Percentiles rank a stretch among this genome's conserved stretches.
phyloP scores from a whole-genome alignment of 2,888 invertebrate species.

The Calephelis perditalis region DNA sequence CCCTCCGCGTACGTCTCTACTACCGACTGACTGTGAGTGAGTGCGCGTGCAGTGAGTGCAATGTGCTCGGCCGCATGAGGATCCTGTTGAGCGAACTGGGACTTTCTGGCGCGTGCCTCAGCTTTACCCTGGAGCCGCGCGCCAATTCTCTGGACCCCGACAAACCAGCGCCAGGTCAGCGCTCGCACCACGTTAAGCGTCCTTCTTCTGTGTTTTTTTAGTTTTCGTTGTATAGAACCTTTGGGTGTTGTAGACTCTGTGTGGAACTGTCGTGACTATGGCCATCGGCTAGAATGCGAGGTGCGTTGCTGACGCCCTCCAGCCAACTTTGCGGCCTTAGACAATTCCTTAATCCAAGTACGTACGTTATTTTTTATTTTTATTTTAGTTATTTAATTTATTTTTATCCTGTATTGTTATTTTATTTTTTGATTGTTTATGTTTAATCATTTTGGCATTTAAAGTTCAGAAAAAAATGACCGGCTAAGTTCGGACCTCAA shows the following conservation, averaged over 20 bases:
- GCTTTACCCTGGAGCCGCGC: slow-evolving; percentile 74
- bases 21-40: slow-evolving; percentile 62
- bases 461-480: background rate
- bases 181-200: slow-evolving; percentile 65
- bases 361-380: slow-evolving; percentile 66
- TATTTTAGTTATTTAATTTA: slow-evolving; percentile 41
- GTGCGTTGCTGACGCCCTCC: slow-evolving; percentile 76
- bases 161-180: slow-evolving; percentile 77
- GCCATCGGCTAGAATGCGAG: slow-evolving; percentile 78
- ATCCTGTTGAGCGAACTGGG: slow-evolving; percentile 77
- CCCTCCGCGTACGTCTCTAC: slow-evolving; percentile 52
- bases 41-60: slow-evolving; percentile 76
- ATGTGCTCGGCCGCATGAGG: slow-evolving; percentile 77
- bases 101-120: slow-evolving; percentile 75
- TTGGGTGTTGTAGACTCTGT: slow-evolving; percentile 69
- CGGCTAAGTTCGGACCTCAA: background rate
- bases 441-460: background rate
- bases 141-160: slow-evolving; percentile 68
- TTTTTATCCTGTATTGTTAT: slow-evolving; percentile 31
- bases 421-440: slow-evolving; percentile 4
- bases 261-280: slow-evolving; percentile 74
- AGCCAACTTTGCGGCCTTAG: slow-evolving; percentile 70
- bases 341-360: slow-evolving; percentile 71
- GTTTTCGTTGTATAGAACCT: slow-evolving; percentile 77
- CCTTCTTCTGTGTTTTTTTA: slow-evolving; percentile 76